phyloP scores from a whole-genome alignment of 2,797 vertebrate species.

The Odontamblyopus rebecca region DNA sequence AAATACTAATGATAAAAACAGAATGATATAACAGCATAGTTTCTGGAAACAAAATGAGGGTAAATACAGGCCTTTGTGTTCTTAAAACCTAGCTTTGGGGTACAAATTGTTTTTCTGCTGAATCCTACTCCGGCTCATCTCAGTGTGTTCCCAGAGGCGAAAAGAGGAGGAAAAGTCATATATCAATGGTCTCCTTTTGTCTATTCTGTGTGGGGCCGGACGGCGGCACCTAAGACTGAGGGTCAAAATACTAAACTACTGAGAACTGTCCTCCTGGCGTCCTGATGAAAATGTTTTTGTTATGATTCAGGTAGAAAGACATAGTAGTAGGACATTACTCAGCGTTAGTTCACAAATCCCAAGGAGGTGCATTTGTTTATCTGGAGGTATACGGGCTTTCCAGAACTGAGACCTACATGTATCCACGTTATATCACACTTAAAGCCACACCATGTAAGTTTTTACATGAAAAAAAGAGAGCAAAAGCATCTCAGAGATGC shows the following conservation, averaged over 20 bases:
- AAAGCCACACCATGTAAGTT: too few relatives aligned
- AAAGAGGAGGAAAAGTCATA: not conserved
- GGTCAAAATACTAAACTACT: not conserved
- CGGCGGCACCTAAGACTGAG: not conserved
- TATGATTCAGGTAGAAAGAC: not conserved
- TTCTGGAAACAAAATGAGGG: not conserved
- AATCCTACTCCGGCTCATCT: too few relatives aligned
- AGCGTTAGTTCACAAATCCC: not conserved
- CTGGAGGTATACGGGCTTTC: too few relatives aligned
- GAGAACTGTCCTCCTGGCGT: not conserved
- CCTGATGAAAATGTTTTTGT: not conserved
- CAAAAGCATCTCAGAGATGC: too few relatives aligned
- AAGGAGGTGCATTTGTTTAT: too few relatives aligned
- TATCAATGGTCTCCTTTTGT: not conserved
- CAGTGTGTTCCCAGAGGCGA: not conserved
- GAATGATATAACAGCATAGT: not conserved
- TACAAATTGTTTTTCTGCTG: not conserved
- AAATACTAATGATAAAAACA: not conserved
- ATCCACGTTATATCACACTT: too few relatives aligned
- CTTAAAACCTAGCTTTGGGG: not conserved
- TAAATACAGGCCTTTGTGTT: not conserved
- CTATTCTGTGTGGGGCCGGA: not conserved
- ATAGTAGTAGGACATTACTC: too few relatives aligned
- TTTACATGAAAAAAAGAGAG: too few relatives aligned
- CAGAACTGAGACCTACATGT: too few relatives aligned